Evolutionary conservation across 2,888 invertebrate species (phyloP).

Genomic region (Conops quadrifasciatus): DNA sequence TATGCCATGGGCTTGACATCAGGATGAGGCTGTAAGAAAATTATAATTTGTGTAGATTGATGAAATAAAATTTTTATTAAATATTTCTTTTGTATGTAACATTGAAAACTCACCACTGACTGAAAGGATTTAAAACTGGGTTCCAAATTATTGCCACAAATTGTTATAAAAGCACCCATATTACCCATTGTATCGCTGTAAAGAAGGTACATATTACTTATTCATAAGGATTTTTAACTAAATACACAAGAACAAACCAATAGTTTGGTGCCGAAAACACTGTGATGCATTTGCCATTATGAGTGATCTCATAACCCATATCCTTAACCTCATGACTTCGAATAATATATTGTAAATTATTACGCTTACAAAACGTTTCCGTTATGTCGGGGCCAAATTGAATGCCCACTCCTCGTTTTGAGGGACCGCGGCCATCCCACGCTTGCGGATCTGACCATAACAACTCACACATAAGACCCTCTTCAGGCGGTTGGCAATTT

Average conservation of each 20-base stretch:
- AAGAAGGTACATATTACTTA: constrained; percentile 52
- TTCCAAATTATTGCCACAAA: constrained; percentile 89
- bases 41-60: not conserved
- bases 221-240: not conserved
- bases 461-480: constrained; percentile 97
- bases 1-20: constrained; percentile 98
- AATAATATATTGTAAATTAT: constrained; percentile 92
- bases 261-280: constrained; percentile 99
- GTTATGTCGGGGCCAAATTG: constrained; percentile 99
- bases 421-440: constrained; percentile 85
- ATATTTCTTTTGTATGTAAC: too few relatives aligned
- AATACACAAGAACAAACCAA: constrained; percentile 72
- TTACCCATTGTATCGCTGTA: constrained; percentile 98
- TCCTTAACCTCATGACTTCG: constrained; percentile 98
- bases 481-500: constrained; percentile 96
- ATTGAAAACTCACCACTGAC: constrained; percentile 82
- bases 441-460: constrained; percentile 99
- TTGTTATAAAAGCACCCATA: constrained; percentile 95
- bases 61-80: not conserved
- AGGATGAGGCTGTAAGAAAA: constrained; percentile 87
- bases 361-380: constrained; percentile 80
- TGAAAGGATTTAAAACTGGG: constrained; percentile 92
- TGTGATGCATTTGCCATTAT: constrained; percentile 95
- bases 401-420: constrained; percentile 96
- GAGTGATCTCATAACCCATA: constrained; percentile 94